These are phyloP conservation scores for Andrena marginata DNA, from an alignment of 2,888 invertebrate species.

Conservation along the genomic window DNA sequence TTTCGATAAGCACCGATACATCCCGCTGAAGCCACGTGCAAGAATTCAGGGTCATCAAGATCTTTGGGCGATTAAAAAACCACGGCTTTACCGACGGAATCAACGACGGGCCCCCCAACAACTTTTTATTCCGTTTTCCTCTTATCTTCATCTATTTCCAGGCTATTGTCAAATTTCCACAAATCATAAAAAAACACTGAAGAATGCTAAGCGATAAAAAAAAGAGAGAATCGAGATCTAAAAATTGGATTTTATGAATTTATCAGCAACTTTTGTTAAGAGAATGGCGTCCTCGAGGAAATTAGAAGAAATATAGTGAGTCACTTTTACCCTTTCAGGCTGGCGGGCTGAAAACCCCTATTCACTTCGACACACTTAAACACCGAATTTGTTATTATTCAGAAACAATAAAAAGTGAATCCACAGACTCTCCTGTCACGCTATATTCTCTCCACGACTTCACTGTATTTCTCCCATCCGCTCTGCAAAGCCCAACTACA, in stretches of 20 bases:
- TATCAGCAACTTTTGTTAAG: too few relatives aligned
- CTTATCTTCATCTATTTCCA: not conserved
- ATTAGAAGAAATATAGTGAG: too few relatives aligned
- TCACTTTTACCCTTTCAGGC: too few relatives aligned
- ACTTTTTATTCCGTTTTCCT: not conserved
- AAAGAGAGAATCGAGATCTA: too few relatives aligned
- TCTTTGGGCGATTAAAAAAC: slow-evolving; percentile 41
- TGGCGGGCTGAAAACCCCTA: too few relatives aligned
- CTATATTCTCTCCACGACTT: not conserved
- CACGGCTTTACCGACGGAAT: slow-evolving; percentile 23
- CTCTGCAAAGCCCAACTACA: not conserved
- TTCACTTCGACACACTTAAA: too few relatives aligned
- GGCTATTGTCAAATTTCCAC: not conserved
- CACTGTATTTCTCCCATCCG: not conserved
- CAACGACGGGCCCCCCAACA: slow-evolving; percentile 1
- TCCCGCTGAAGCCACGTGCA: slow-evolving; percentile 59
- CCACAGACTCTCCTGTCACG: not conserved
- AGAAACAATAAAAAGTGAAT: too few relatives aligned
- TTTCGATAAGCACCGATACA: slow-evolving; percentile 58
- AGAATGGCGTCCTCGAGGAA: too few relatives aligned
- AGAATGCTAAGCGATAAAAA: too few relatives aligned
- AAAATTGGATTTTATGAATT: too few relatives aligned
- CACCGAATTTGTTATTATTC: too few relatives aligned
- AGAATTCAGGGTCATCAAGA: slow-evolving; percentile 59
- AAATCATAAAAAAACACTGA: not conserved